Evolutionary conservation across 2,797 vertebrate genomes (phyloP).

Genomic region (Novumbra hubbsi): DNA sequence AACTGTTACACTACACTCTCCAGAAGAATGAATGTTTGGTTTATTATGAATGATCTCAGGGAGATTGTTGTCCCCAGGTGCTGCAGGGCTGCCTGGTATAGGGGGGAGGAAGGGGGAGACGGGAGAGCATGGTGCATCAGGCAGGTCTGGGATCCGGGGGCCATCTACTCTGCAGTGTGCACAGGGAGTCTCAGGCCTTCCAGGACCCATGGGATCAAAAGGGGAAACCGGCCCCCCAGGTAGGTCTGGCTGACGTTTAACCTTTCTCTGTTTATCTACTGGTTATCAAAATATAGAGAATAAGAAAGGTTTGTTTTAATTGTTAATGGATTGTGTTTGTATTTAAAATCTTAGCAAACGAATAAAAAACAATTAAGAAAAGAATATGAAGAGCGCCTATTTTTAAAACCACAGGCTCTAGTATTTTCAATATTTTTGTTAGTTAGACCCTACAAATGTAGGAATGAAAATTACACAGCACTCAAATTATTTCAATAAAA

Average conservation of each 20-base stretch:
- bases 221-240: slow-evolving; percentile 47
- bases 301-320: too few species aligned
- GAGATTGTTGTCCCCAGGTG: slow-evolving; percentile 42
- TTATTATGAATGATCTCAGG: neutral
- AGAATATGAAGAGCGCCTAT: too few species aligned
- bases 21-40: neutral
- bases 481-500: too few species aligned
- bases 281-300: too few species aligned
- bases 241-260: slow-evolving; percentile 16
- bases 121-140: slow-evolving; percentile 58
- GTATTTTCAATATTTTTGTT: too few species aligned
- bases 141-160: slow-evolving; percentile 36
- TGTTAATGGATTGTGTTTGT: too few species aligned
- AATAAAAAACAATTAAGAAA: too few species aligned
- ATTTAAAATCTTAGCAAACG: too few species aligned
- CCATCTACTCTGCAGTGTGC: slow-evolving; percentile 22
- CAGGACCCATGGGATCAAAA: slow-evolving; percentile 42
- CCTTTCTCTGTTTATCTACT: too few species aligned
- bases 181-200: slow-evolving; percentile 34
- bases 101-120: slow-evolving; percentile 56
- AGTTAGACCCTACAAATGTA: too few species aligned
- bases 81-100: slow-evolving; percentile 45
- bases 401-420: too few species aligned
- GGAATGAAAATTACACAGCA: too few species aligned
- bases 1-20: neutral